Conservation (phyloP, 92 coral and sea anemone species). For the Epizoanthus rinbou region DNA sequence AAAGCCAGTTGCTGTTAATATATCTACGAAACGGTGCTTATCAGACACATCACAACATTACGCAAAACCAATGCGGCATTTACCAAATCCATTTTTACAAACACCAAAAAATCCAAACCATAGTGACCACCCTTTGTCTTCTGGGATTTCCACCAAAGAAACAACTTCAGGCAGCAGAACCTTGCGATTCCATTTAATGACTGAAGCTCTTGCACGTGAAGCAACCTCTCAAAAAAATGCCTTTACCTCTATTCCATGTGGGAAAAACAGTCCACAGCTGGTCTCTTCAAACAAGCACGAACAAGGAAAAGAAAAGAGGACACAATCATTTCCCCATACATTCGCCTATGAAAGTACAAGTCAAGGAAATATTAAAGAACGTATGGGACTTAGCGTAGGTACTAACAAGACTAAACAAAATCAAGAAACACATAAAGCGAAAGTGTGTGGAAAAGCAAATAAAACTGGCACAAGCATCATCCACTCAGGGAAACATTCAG, state of each 20-base stretch:
- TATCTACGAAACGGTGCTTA: background rate
- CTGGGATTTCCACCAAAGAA: background rate
- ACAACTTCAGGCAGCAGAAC: slow-evolving; percentile 10
- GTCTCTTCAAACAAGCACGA: background rate
- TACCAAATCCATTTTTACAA: background rate
- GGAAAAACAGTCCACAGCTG: no score
- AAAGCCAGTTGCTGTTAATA: background rate
- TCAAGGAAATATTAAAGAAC: no score
- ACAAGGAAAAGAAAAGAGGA: slow-evolving; percentile 8
- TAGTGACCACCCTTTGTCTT: background rate
- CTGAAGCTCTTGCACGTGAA: slow-evolving; percentile 12
- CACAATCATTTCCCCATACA: no score
- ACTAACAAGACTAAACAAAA: background rate
- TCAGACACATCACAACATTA: background rate
- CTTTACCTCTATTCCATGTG: background rate
- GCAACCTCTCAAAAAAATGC: slow-evolving; percentile 9
- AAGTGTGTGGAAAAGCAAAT: background rate
- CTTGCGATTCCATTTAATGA: slow-evolving; percentile 34
- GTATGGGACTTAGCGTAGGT: background rate
- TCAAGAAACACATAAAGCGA: background rate
- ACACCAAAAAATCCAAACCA: background rate
- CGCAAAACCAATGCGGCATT: background rate
- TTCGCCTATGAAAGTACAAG: no score
- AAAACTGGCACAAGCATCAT: background rate
- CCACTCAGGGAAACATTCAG: background rate